These are phyloP conservation scores for Sminthopsis crassicaudata DNA, from an alignment of 2,113 vertebrate species.

Conservation along the genomic window DNA sequence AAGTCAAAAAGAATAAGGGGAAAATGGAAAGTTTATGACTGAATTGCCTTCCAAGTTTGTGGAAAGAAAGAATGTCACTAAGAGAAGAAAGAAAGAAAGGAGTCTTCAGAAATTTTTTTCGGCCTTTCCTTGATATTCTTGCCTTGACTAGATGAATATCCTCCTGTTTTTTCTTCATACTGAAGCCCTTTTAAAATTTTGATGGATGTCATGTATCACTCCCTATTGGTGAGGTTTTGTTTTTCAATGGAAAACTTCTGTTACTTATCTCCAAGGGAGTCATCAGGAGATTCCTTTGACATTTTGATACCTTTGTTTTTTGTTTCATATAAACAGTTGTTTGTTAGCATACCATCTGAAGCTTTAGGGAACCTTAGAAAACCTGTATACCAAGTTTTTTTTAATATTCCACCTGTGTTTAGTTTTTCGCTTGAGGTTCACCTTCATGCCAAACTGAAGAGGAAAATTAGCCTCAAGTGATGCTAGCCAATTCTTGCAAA, in stretches of 20 bases:
- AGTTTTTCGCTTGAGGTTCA: slow-evolving; percentile 58
- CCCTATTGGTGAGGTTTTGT: slow-evolving; percentile 70
- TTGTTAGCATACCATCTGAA: slow-evolving; percentile 52
- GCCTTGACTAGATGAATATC: not conserved
- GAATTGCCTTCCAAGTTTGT: not conserved
- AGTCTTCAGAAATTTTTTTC: not conserved
- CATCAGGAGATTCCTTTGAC: slow-evolving; percentile 65
- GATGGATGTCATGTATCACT: slow-evolving; percentile 53
- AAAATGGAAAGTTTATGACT: not conserved
- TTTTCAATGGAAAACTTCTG: slow-evolving; percentile 66
- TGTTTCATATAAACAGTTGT: slow-evolving; percentile 40
- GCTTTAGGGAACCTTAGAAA: slow-evolving; percentile 57
- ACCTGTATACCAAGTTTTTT: slow-evolving; percentile 33
- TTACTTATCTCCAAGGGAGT: slow-evolving; percentile 33
- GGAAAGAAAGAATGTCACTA: not conserved
- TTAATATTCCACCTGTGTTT: slow-evolving; percentile 52
- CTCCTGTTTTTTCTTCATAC: not conserved
- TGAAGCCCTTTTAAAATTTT: not conserved
- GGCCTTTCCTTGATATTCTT: not conserved
- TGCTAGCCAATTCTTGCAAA: slow-evolving; percentile 51
- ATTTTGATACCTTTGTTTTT: slow-evolving; percentile 58
- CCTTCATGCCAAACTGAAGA: slow-evolving; percentile 57
- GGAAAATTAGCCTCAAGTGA: slow-evolving; percentile 59
- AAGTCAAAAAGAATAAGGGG: not conserved
- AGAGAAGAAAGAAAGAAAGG: not conserved